These are phyloP conservation scores for Recurvirostra avosetta DNA, from an alignment of 2,113 vertebrate genomes.

Conservation along the genomic window DNA sequence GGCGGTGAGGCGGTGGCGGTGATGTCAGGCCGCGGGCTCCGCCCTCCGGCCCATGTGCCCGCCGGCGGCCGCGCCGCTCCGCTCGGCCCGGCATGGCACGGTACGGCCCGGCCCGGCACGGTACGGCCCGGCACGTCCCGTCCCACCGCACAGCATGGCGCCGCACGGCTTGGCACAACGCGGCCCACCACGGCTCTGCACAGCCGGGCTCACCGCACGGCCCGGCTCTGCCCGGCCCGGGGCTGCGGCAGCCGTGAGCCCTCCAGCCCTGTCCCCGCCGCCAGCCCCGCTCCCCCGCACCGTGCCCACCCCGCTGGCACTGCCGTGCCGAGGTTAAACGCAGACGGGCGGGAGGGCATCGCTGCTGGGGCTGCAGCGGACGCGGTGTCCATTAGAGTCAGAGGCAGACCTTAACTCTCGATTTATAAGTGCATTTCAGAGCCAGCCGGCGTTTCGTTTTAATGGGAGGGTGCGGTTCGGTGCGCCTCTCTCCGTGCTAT, in stretches of 20 bases:
- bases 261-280: not conserved
- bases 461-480: not conserved
- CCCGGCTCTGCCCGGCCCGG: not conserved
- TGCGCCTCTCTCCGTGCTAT: not conserved
- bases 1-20: not conserved
- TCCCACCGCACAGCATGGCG: too few relatives aligned
- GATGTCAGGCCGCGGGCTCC: constrained; percentile 35
- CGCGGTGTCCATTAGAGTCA: not conserved
- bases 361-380: not conserved
- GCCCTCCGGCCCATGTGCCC: not conserved
- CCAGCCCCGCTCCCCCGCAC: not conserved
- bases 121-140: too few relatives aligned
- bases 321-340: not conserved
- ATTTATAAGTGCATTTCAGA: not conserved
- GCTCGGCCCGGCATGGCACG: not conserved
- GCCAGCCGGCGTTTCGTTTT: not conserved
- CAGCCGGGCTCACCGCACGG: not conserved
- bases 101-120: accelerated
- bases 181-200: too few relatives aligned
- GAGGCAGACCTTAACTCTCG: not conserved
- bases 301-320: not conserved
- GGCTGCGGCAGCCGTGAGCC: not conserved
- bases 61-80: not conserved
- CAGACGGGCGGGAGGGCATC: not conserved
- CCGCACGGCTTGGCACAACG: not conserved